phyloP scores from a whole-genome alignment of 1,140 invertebrate genomes.

The Habropoda laboriosa region DNA sequence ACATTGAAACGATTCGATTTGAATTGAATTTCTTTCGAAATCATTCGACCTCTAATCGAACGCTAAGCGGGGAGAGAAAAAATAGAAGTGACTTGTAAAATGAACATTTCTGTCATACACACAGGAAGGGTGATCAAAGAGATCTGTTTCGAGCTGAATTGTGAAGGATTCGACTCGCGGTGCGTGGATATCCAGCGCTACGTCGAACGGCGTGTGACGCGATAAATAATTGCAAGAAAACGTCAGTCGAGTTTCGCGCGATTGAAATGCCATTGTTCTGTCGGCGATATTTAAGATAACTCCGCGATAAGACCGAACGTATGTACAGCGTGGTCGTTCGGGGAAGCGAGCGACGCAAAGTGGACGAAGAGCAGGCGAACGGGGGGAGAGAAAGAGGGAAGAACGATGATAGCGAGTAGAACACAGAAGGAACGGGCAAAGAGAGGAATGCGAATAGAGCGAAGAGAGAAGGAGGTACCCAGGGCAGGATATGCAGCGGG shows the following conservation, averaged over 20 bases:
- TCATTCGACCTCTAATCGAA: not conserved
- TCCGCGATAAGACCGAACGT: conserved; percentile 10
- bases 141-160: too few species aligned
- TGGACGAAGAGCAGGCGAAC: not conserved
- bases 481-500: conserved; percentile 2
- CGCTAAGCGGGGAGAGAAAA: too few species aligned
- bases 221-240: conserved; percentile 37
- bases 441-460: conserved; percentile 1
- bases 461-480: not conserved
- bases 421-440: conserved; percentile 17
- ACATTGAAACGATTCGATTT: not conserved
- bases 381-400: not conserved
- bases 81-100: too few species aligned
- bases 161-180: not conserved
- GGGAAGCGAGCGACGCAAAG: not conserved
- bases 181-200: conserved; percentile 17
- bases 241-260: conserved; percentile 23
- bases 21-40: not conserved
- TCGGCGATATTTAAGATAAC: conserved; percentile 47
- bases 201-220: conserved; percentile 22
- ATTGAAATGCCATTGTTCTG: conserved; percentile 46
- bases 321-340: conserved; percentile 10
- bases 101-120: too few species aligned
- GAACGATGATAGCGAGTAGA: conserved; percentile 24
- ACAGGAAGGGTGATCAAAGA: too few species aligned